Base-by-base conservation (phyloP, 2,888 invertebrate genomes). In the Panzeria rudis region DNA sequence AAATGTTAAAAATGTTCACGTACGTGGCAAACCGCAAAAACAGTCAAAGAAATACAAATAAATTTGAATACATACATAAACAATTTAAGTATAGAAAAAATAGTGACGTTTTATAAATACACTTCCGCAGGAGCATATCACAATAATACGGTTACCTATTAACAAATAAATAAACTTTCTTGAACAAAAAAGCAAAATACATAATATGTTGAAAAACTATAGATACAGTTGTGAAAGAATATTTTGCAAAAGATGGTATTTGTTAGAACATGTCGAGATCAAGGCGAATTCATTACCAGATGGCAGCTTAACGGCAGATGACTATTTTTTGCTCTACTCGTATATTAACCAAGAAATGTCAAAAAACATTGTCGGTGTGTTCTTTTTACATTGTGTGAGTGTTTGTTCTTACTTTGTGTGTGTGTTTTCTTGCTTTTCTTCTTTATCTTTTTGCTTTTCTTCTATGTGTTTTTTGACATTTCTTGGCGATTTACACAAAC, bases 11-110 rank as follows among this genome's bases (percentile, higher is more conserved):
- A 83, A 76, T 86, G 73, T 72, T 61, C 59, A 84, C 78, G 84
- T 75, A 82, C 79, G 86, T 86, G 86, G 86, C 83, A 83, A 86
- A 86, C 91, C 91, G 90, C 91, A 91, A 91, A 90, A 90, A 90
- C 90, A 91, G 90, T 89, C 90, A 89, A 90, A 89, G 88, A 91
- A 90, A 88, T 86, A 87, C 79, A 83, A 82, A 83, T 80, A 83
- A 83, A 81, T 82, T 56, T 61, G 76, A 76, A 50, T 62, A 84
- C 44, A 84, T 59, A 59, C 17, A 62, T 47, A 80, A 54, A 75
- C 47, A 83, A 66, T 80, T 80, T 56, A 50, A 44, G 77, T 71
- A 71, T 25, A 5, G 56, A 32, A 73, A 64, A 41, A 38, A 25
- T 17, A 35, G 25, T 56, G 32, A 56, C 32, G 13, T 41, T 54